These are phyloP conservation scores for Peromyscus maniculatus DNA, from an alignment of 2,113 vertebrate species.

Conservation along the genomic window DNA sequence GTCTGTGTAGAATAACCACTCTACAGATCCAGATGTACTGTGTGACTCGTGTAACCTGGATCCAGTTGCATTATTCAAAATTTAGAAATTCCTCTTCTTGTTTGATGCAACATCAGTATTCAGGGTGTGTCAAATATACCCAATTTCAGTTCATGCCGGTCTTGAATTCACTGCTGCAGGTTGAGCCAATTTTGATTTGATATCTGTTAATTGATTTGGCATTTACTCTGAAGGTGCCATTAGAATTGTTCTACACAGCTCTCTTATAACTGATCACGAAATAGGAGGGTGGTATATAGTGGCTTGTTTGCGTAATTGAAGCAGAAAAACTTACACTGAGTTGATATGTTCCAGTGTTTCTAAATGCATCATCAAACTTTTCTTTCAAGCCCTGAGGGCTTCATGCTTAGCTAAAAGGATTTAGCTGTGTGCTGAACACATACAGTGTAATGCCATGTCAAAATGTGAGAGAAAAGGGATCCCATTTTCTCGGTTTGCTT, in stretches of 20 bases:
- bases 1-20: not conserved
- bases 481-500: slow-evolving; percentile 47
- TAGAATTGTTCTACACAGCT: slow-evolving; percentile 40
- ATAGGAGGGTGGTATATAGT: not conserved
- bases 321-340: slow-evolving; percentile 56
- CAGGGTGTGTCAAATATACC: slow-evolving; percentile 24
- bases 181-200: slow-evolving; percentile 33
- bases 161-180: slow-evolving; percentile 26
- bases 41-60: slow-evolving; percentile 13
- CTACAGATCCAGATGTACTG: not conserved
- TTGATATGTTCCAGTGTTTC: slow-evolving; percentile 47
- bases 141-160: slow-evolving; percentile 49
- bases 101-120: slow-evolving; percentile 40
- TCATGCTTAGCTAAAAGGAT: slow-evolving; percentile 47
- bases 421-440: not conserved
- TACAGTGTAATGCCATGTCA: not conserved
- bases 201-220: slow-evolving; percentile 51
- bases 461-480: slow-evolving; percentile 1
- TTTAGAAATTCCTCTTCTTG: slow-evolving; percentile 16
- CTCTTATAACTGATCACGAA: slow-evolving; percentile 33
- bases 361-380: slow-evolving; percentile 37
- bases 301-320: slow-evolving; percentile 59
- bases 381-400: slow-evolving; percentile 18
- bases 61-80: slow-evolving; percentile 11
- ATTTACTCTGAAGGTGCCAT: slow-evolving; percentile 42